Percentiles rank a stretch among this genome's conserved stretches.
phyloP scores from a whole-genome alignment of 2,888 invertebrate species.

The Liopterus haemorrhoidalis region DNA sequence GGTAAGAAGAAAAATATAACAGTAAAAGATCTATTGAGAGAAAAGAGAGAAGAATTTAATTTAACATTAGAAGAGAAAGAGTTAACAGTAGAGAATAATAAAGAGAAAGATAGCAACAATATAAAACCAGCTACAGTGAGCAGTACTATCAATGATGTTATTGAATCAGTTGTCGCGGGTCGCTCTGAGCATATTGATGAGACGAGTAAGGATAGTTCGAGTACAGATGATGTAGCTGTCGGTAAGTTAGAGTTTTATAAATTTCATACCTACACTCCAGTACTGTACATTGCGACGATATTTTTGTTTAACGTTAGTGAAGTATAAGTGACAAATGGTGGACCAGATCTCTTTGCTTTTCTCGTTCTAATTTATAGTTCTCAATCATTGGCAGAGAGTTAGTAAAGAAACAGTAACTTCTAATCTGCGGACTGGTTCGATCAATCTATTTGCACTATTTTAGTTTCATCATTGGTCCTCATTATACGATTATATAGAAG shows the following conservation, averaged over 20 bases:
- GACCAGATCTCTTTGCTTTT: too few species aligned
- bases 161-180: conserved; percentile 50
- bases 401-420: too few species aligned
- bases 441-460: too few species aligned
- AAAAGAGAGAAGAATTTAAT: conserved; percentile 44
- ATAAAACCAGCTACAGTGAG: conserved; percentile 37
- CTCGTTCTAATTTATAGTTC: too few species aligned
- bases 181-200: conserved; percentile 13
- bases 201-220: conserved; percentile 25
- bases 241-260: conserved; percentile 18
- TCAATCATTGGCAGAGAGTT: too few species aligned
- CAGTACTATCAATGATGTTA: conserved; percentile 47
- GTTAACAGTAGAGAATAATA: conserved; percentile 36
- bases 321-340: too few species aligned
- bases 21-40: conserved; percentile 43
- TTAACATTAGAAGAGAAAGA: conserved; percentile 38
- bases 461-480: too few species aligned
- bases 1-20: conserved; percentile 39
- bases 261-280: neutral
- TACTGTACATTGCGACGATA: conserved; percentile 1
- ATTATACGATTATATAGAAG: too few species aligned
- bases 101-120: conserved; percentile 45
- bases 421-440: too few species aligned
- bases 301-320: conserved; percentile 9
- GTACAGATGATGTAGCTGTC: conserved; percentile 23